Conservation (phyloP, 2,797 vertebrate genomes). For the Gambelia wislizenii region DNA sequence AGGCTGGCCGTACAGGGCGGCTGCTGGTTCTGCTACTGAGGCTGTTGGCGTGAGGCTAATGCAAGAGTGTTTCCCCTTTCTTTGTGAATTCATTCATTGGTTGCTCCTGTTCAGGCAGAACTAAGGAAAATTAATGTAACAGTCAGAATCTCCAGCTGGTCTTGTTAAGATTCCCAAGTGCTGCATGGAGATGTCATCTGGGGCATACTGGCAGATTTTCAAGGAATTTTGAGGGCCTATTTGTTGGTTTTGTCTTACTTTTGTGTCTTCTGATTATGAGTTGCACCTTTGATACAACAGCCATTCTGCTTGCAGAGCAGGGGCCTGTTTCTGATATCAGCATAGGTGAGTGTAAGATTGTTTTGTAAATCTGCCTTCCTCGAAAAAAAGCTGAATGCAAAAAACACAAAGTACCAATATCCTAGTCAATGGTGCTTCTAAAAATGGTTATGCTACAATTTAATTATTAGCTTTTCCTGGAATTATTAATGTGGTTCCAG, state of each 20-base stretch:
- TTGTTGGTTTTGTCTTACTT: not conserved
- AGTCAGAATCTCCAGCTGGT: too few species aligned
- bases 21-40: not conserved
- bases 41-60: too few species aligned
- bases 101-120: not conserved
- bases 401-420: not conserved
- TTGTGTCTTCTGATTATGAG: not conserved
- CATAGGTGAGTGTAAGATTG: not conserved
- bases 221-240: not conserved
- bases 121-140: too few species aligned
- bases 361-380: not conserved
- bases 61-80: not conserved
- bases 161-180: too few species aligned
- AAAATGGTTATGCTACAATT: not conserved
- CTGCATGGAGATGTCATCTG: not conserved
- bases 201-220: not conserved
- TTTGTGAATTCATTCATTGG: not conserved
- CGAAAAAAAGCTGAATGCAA: not conserved
- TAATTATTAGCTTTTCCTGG: constrained; percentile 32
- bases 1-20: too few species aligned
- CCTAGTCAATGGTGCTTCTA: not conserved
- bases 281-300: not conserved
- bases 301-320: not conserved
- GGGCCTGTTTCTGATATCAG: not conserved
- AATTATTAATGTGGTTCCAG: constrained; percentile 7